A percentile compares a stretch with the other conserved stretches of the same genome.
Evolutionary conservation across 2,888 invertebrate genomes (phyloP).

Genomic region (Desoria tigrina): DNA sequence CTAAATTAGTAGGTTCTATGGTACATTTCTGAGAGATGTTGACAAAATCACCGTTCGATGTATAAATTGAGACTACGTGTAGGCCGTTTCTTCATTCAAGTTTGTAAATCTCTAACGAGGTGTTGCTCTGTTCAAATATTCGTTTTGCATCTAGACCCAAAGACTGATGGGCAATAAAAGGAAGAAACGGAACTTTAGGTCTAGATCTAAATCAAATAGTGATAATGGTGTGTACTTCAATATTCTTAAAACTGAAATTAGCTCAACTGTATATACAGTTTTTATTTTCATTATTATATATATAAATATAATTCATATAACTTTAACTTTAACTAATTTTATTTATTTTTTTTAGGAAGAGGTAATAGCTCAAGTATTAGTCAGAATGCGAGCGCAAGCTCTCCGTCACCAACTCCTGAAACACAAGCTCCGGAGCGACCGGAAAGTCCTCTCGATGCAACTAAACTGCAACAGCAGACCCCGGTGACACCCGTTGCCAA

Average conservation of each 20-base stretch:
- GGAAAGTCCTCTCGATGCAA: conserved; percentile 33
- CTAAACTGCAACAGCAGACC: conserved; percentile 37
- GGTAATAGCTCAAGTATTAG: conserved; percentile 13
- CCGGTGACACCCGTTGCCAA: conserved; percentile 39
- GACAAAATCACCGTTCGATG: background rate
- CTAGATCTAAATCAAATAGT: conserved; percentile 13
- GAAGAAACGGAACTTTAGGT: conserved; percentile 25
- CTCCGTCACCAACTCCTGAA: conserved; percentile 13
- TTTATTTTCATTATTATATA: too few relatives aligned
- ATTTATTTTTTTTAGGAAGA: background rate
- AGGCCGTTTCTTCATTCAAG: background rate
- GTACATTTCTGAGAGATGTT: conserved; percentile 4
- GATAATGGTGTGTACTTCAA: too few relatives aligned
- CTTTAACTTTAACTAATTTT: too few relatives aligned
- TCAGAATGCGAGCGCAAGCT: conserved; percentile 18
- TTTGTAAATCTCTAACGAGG: background rate
- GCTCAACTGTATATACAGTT: too few relatives aligned
- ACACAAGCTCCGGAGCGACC: conserved; percentile 19
- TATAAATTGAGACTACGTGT: background rate
- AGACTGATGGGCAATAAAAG: conserved; percentile 28
- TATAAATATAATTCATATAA: background rate
- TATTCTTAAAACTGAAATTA: too few relatives aligned
- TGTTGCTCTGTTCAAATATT: conserved; percentile 1
- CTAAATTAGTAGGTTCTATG: background rate
- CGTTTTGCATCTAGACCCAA: background rate